Conservation (phyloP, 2,113 vertebrate species). For the Todiramphus saurophagus region DNA sequence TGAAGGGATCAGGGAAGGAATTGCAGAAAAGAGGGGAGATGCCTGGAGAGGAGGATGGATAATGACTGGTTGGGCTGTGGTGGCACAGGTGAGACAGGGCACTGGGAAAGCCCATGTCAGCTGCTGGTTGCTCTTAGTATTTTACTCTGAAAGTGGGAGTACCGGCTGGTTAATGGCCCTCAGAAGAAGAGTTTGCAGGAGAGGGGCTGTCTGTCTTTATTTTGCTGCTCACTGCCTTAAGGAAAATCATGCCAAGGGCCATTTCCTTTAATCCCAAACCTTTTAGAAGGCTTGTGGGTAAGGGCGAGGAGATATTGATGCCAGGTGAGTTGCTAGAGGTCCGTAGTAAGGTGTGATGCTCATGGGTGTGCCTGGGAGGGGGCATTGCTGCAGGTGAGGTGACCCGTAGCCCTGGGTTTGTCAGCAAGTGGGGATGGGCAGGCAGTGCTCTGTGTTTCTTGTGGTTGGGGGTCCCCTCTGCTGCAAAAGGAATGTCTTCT, state of each 20-base stretch:
- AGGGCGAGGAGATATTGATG: neutral
- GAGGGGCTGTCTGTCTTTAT: neutral
- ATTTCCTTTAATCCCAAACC: fast-evolving
- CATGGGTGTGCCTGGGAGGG: fast-evolving
- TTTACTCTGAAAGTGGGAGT: neutral
- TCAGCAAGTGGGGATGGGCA: neutral
- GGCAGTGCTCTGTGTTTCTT: neutral
- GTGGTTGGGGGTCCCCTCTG: neutral
- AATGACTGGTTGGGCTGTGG: neutral
- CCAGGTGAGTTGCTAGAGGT: neutral
- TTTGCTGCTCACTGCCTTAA: neutral
- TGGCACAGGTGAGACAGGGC: neutral
- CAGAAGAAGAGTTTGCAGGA: neutral
- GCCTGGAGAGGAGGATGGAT: neutral
- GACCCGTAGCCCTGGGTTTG: neutral
- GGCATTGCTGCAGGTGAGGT: neutral
- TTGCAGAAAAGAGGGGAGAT: neutral
- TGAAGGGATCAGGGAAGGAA: neutral
- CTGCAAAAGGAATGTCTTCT: neutral
- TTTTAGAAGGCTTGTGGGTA: neutral
- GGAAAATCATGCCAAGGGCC: neutral
- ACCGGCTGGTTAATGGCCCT: neutral
- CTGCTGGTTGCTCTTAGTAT: neutral
- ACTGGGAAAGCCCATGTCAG: fast-evolving
- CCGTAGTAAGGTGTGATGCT: neutral